Conservation (phyloP, 2,888 invertebrate genomes). For the Ophioninae sp. region DNA sequence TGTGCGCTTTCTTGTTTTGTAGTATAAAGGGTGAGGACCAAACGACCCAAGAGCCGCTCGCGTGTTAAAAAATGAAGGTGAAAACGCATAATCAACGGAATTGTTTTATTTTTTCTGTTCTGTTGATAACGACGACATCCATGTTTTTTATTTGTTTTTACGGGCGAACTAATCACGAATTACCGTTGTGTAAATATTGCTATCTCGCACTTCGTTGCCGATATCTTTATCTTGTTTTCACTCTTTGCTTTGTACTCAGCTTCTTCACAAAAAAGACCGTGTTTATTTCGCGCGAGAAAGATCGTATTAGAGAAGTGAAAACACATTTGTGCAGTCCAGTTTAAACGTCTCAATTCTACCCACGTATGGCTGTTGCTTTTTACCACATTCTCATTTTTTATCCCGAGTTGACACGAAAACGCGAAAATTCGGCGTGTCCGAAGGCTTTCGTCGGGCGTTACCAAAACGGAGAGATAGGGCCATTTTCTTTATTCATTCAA, state of each 20-base stretch:
- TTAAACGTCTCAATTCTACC: not conserved
- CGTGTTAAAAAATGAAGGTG: conserved; percentile 18
- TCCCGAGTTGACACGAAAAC: not conserved
- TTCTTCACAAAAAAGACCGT: not conserved
- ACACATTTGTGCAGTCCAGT: not conserved
- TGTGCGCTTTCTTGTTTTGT: not conserved
- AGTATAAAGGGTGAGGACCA: conserved; percentile 45
- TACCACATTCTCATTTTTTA: not conserved
- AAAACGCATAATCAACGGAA: conserved; percentile 9
- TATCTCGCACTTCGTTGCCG: conserved; percentile 48
- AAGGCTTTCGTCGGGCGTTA: not conserved
- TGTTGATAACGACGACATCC: conserved; percentile 25
- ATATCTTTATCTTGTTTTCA: conserved; percentile 8
- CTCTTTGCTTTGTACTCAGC: conserved; percentile 17
- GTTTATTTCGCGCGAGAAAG: not conserved
- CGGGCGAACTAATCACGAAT: conserved; percentile 22
- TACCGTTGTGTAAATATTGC: conserved; percentile 57
- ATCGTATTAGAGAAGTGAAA: not conserved
- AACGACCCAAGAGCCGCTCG: conserved; percentile 16
- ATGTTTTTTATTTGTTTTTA: conserved; percentile 23
- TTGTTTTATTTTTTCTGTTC: conserved; percentile 29
- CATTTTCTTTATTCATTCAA: not conserved
- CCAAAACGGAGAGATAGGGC: not conserved
- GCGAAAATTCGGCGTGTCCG: not conserved
- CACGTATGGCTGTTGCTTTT: not conserved